These are phyloP conservation scores for Plemyria rubiginata DNA, from an alignment of 2,888 invertebrate genomes.

Conservation along the genomic window DNA sequence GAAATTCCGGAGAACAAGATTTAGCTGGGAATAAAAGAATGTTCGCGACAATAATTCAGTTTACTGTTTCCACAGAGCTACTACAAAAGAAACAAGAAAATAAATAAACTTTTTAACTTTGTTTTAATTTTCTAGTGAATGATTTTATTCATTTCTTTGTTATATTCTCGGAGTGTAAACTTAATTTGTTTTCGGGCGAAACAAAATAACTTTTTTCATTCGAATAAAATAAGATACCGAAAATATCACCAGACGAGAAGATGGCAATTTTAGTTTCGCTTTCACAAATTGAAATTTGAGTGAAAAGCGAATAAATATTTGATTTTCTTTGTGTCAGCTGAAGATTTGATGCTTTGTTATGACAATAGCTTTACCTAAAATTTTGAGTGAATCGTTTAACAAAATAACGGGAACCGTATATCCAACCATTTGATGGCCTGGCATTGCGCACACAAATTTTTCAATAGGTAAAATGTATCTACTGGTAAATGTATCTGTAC, in stretches of 20 bases:
- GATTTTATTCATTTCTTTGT: slow-evolving; percentile 32
- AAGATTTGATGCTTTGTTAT: not conserved
- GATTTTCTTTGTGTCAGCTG: not conserved
- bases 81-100: slow-evolving; percentile 47
- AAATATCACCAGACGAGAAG: not conserved
- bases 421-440: no score
- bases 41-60: slow-evolving; percentile 35
- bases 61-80: slow-evolving; percentile 32
- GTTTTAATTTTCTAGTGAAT: slow-evolving; percentile 43
- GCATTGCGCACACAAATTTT: no score
- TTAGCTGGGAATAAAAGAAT: not conserved
- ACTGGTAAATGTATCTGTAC: no score
- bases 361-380: no score
- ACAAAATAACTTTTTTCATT: slow-evolving; percentile 11
- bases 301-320: not conserved
- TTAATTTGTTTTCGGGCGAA: slow-evolving; percentile 16
- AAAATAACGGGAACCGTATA: no score
- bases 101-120: slow-evolving; percentile 41
- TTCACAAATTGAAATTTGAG: slow-evolving; percentile 1
- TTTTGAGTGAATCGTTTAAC: no score
- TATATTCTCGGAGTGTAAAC: slow-evolving; percentile 22
- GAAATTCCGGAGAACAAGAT: not conserved
- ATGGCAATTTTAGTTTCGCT: not conserved
- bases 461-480: no score
- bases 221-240: not conserved